A percentile compares a stretch with the other conserved stretches of the same genome.
Conservation (phyloP, 2,113 vertebrate species). For the Rhynchomys soricoides region DNA sequence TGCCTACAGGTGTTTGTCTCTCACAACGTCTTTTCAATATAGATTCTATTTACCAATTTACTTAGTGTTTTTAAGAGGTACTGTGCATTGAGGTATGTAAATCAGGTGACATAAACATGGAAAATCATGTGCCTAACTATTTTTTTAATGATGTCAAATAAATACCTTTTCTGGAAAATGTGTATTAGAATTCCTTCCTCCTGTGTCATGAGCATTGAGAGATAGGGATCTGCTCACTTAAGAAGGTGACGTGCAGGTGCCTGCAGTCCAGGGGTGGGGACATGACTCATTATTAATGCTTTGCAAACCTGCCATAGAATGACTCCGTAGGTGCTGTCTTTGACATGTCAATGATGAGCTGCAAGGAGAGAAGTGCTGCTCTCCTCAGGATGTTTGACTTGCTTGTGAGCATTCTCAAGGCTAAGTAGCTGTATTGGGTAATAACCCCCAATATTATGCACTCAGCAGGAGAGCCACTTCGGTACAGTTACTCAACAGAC, state of each 20-base stretch:
- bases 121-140: slow-evolving; percentile 84
- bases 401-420: background rate
- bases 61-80: slow-evolving; percentile 78
- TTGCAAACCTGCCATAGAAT: background rate
- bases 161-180: slow-evolving; percentile 80
- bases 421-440: background rate
- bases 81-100: slow-evolving; percentile 72
- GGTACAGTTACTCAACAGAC: background rate
- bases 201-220: background rate
- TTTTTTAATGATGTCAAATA: slow-evolving; percentile 88
- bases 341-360: background rate
- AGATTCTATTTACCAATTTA: slow-evolving; percentile 82
- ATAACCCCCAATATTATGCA: background rate
- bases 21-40: slow-evolving; percentile 78
- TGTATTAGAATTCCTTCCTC: slow-evolving; percentile 29
- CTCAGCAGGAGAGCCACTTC: background rate
- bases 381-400: background rate
- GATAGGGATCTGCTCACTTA: background rate
- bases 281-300: background rate
- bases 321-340: background rate
- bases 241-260: background rate
- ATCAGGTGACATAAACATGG: slow-evolving; percentile 73
- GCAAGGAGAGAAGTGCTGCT: background rate
- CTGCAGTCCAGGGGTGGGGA: background rate
- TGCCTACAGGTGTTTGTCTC: slow-evolving; percentile 65